Conservation (phyloP, 2,888 invertebrate species). For the Campopleginae sp. region DNA sequence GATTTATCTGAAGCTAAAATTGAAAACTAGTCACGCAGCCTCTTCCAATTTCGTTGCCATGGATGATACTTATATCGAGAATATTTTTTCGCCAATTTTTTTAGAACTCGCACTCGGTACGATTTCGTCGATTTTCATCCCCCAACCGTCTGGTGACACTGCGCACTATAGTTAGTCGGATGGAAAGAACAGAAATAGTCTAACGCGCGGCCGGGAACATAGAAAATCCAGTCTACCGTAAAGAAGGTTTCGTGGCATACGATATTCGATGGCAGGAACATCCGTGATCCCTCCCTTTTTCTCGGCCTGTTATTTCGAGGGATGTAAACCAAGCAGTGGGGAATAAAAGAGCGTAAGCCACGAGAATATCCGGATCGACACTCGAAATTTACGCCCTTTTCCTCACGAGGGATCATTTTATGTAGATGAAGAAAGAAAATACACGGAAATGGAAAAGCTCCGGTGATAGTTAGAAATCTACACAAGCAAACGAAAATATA, state of each 20-base stretch:
- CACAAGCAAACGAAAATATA: slow-evolving; percentile 44
- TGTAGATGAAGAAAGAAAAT: slow-evolving; percentile 25
- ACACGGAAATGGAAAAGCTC: background rate
- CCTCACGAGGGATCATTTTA: slow-evolving; percentile 7
- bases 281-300: slow-evolving; percentile 25
- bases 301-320: slow-evolving; percentile 26
- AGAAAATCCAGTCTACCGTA: slow-evolving; percentile 21
- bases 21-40: background rate
- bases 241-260: slow-evolving; percentile 34
- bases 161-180: slow-evolving; percentile 4
- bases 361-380: background rate
- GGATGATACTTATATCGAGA: background rate
- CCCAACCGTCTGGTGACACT: background rate
- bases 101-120: background rate
- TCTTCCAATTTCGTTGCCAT: background rate
- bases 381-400: slow-evolving; percentile 2
- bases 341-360: background rate
- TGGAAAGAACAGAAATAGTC: background rate
- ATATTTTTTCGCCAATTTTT: background rate
- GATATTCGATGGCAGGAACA: slow-evolving; percentile 52
- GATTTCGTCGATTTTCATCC: slow-evolving; percentile 3
- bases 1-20: background rate
- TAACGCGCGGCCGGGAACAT: background rate
- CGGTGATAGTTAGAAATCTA: slow-evolving; percentile 25
- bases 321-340: slow-evolving; percentile 32